A percentile compares a stretch with the other conserved stretches of the same genome.
Evolutionary conservation across 2,888 invertebrate genomes (phyloP).

Genomic region (Acleris laterana): DNA sequence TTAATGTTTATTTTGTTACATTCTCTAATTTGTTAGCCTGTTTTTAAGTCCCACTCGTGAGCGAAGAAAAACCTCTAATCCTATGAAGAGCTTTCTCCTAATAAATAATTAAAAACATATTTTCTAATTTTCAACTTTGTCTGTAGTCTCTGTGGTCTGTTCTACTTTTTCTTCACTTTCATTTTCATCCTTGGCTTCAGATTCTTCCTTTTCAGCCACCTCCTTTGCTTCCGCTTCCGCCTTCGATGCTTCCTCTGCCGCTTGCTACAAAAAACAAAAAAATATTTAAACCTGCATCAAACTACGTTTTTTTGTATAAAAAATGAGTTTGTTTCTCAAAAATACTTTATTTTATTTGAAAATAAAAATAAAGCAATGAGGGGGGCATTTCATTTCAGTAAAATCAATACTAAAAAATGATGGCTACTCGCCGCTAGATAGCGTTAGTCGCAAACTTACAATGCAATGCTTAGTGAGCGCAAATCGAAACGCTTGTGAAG

Average conservation of each 20-base stretch:
- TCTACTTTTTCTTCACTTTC: constrained; percentile 21
- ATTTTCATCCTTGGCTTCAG: constrained; percentile 38
- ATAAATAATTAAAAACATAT: no score
- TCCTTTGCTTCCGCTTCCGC: constrained; percentile 38
- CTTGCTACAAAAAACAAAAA: constrained; percentile 41
- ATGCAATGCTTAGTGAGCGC: no score
- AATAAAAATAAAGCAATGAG: no score
- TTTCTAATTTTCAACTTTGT: no score
- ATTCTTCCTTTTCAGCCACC: constrained; percentile 40
- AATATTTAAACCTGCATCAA: background rate
- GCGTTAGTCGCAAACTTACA: constrained; percentile 4
- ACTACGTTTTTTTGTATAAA: no score
- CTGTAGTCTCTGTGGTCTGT: no score
- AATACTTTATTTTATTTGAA: background rate
- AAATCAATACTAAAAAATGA: background rate
- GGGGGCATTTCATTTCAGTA: background rate
- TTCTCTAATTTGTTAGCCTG: no score
- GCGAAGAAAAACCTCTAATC: no score
- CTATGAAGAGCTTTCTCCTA: no score
- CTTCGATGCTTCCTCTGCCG: constrained; percentile 38
- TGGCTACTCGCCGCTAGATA: constrained; percentile 23
- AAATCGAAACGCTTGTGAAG: no score
- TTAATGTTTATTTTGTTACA: no score
- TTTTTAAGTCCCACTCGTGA: no score
- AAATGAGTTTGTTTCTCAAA: background rate